Evolutionary conservation across 1,140 invertebrate species (phyloP), one percentile per base, ranked within the genome.

Genomic region (Stegodyphus mimosarum): DNA sequence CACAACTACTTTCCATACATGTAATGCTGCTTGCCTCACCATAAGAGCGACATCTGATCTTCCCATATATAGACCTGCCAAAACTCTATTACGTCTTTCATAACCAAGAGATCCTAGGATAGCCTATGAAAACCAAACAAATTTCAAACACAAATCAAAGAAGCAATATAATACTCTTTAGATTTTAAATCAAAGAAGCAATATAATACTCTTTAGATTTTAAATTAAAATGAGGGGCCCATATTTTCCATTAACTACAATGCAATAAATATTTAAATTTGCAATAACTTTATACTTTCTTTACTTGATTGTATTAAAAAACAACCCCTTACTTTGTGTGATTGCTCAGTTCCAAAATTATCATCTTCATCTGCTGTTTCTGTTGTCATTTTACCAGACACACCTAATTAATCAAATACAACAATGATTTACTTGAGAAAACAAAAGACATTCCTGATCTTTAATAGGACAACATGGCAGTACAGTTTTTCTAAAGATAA

Each of bases 331-430:
- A 92, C 90, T 88, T 91, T 91, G 88, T 99, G 96, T 0, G 97
- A 98, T 88, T 97, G 95, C 91, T 99, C 98, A 0, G 98, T 99
- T 76, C 98, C 98, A 91, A 99, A 99, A 90, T 99, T 99, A 90
- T 99, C 98, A 91, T 99, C 98, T 90, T 99, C 98, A 88, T 95
- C 96, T 5, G 97, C 96, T 3, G 97, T 99, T 91, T 99, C 97
- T 0, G 98, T 99, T 15, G 96, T 98, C 97, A 99, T 99, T 91
- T 99, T 99, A 71, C 98, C 98, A 75, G 96, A 96, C 0, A 99
- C 97, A 81, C 97, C 97, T 91, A 78, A 83, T 33, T 18, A 72
- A 74, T 71, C 6, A 69, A 60, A 2, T 60, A 15, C 1, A 60
- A 10, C 15, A 60, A 60, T 10, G 15, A 60, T 10, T 60, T 60